These are phyloP conservation scores for Zaprionus ghesquierei DNA, from an alignment of 1,140 invertebrate species.

Conservation along the genomic window DNA sequence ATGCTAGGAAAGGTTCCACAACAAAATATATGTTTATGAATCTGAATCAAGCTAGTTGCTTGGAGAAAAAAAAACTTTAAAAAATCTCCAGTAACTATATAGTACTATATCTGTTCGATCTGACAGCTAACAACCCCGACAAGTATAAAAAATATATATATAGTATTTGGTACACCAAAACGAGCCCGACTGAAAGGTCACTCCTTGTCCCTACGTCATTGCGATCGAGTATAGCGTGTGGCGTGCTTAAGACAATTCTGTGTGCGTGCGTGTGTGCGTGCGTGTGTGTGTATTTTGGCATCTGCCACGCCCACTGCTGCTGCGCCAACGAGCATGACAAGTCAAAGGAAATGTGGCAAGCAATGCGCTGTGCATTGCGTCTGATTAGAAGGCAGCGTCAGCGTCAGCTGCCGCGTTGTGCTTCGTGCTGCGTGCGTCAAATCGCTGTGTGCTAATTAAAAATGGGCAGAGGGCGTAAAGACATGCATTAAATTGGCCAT, in stretches of 20 bases:
- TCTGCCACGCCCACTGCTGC: background rate
- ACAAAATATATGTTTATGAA: too few relatives aligned
- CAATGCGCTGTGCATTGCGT: background rate
- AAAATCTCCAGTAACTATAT: too few relatives aligned
- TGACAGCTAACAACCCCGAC: too few relatives aligned
- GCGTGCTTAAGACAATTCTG: background rate
- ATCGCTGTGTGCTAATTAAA: slow-evolving; percentile 30
- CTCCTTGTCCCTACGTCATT: too few relatives aligned
- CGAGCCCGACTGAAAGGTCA: background rate
- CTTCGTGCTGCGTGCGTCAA: slow-evolving; percentile 17
- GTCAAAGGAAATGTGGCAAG: background rate
- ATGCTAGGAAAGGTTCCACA: too few relatives aligned
- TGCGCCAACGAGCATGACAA: background rate
- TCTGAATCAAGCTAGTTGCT: too few relatives aligned
- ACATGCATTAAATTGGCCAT: background rate
- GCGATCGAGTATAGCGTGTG: background rate
- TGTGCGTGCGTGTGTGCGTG: background rate
- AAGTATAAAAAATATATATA: too few relatives aligned
- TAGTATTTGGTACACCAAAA: too few relatives aligned
- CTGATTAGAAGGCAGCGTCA: background rate
- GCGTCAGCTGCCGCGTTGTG: slow-evolving; percentile 13
- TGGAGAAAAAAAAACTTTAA: too few relatives aligned
- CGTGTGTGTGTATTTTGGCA: background rate
- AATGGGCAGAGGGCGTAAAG: slow-evolving; percentile 4
- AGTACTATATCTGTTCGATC: too few relatives aligned